Evolutionary conservation across 2,888 invertebrate species (phyloP).

Genomic region (Rhorus exstirpatorius): DNA sequence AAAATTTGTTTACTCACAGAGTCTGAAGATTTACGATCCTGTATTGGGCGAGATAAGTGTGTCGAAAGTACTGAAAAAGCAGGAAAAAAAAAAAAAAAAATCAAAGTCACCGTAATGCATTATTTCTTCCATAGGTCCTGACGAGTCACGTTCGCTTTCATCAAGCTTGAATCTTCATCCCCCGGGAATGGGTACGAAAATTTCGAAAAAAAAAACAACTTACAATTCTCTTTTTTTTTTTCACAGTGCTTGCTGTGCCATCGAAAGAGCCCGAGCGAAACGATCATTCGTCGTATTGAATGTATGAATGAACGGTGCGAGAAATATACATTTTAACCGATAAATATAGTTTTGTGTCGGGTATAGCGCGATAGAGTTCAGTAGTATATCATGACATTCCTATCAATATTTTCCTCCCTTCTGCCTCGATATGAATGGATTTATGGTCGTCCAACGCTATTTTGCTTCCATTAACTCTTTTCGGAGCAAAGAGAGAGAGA

Average conservation of each 20-base stretch:
- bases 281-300: slow-evolving; percentile 50
- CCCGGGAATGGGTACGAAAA: background rate
- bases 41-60: slow-evolving; percentile 93
- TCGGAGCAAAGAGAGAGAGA: slow-evolving; percentile 65
- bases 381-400: slow-evolving; percentile 72
- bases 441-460: slow-evolving; percentile 79
- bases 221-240: background rate
- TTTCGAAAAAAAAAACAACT: background rate
- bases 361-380: slow-evolving; percentile 68
- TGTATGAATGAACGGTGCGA: slow-evolving; percentile 36
- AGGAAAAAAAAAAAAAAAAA: slow-evolving; percentile 77
- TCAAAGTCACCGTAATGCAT: background rate
- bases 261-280: slow-evolving; percentile 41
- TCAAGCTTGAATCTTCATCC: background rate
- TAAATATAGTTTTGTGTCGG: slow-evolving; percentile 73
- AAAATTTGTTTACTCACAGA: slow-evolving; percentile 82
- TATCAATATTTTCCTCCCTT: slow-evolving; percentile 77
- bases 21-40: slow-evolving; percentile 89
- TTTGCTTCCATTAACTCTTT: slow-evolving; percentile 83
- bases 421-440: slow-evolving; percentile 74
- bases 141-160: background rate
- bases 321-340: slow-evolving; percentile 68
- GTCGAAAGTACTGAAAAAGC: slow-evolving; percentile 90
- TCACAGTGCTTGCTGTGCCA: background rate
- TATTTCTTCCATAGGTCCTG: background rate